Evolutionary conservation across 2,797 vertebrate genomes (phyloP), one percentile per base, ranked within the genome.

Genomic region (Mormyrops boulengeri): DNA sequence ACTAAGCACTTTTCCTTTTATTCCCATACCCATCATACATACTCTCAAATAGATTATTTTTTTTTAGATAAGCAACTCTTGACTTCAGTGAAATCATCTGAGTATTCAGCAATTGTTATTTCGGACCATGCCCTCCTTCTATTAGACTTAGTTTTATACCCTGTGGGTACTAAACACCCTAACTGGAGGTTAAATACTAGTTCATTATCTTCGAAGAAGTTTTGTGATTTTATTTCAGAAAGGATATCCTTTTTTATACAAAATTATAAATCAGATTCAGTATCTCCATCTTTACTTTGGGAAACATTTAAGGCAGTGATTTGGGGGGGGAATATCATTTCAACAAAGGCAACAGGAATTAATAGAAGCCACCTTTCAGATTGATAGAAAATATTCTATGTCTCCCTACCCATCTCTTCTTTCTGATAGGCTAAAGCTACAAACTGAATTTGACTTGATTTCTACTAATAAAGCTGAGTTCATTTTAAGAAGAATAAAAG

Each of bases 381-480:
- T 87, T 12, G 47, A 89, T n/a, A 41, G 50, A 53, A 12, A 87
- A 12, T 30, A 87, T 22, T 73, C 89, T 49, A 41, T 47, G 44
- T 34, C 60, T 53, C 3, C 66, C 19, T 52, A 3, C 60, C 60
- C 85, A 19, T 34, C 52, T 34, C 52, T 87, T 19, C 52, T 55
- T 6, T 17, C 30, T 3, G 52, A 87, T 26, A 38, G 85, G 38
- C 1, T 57, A 55, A 62, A 44, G 6, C 86, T 44, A 17, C 62
- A 62, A 89, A 77, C 49, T 53, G 62, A 89, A 88, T 87, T 89
- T 47, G 62, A 60, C 44, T n/a, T 89, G 1, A 38, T 89, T 47
- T 77, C 89, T 22, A 88, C 85, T 12, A 53, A 53, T 30, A 89
- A 89, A 57, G 89, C 62, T 4, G 62, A 87, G 69, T 53, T 87